Conservation (phyloP, 2,113 vertebrate species). For the Glaucidium brasilianum region DNA sequence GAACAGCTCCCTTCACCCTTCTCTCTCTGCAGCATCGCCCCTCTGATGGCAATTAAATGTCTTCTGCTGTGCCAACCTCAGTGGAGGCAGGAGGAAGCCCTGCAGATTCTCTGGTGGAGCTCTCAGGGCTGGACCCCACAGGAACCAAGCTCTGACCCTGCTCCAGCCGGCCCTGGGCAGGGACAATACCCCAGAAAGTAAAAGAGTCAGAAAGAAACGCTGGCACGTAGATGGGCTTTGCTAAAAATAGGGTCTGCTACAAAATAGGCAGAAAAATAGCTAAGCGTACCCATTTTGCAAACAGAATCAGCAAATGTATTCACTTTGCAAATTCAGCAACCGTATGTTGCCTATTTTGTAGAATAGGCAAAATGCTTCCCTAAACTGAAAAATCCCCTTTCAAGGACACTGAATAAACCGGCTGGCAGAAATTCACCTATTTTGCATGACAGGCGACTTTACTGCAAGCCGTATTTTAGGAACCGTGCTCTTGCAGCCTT, state of each 20-base stretch:
- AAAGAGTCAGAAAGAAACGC: not conserved
- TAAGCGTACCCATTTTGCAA: constrained; percentile 56
- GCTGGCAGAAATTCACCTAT: constrained; percentile 61
- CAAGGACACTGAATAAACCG: constrained; percentile 57
- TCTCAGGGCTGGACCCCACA: not conserved
- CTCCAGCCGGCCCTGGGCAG: not conserved
- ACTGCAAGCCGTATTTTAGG: constrained; percentile 1
- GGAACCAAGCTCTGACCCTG: not conserved
- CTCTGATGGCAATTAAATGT: not conserved
- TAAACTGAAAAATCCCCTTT: constrained; percentile 67
- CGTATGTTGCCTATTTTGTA: constrained; percentile 57
- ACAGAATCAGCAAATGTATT: constrained; percentile 64
- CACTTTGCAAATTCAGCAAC: constrained; percentile 68
- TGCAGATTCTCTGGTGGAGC: not conserved
- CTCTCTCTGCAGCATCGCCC: not conserved
- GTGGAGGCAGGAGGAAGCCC: not conserved
- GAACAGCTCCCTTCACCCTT: not conserved
- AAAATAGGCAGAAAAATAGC: constrained; percentile 63
- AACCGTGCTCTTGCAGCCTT: not conserved
- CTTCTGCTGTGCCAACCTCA: not conserved
- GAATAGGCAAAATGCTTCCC: constrained; percentile 64
- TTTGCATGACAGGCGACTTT: constrained; percentile 51
- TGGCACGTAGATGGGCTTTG: constrained; percentile 32
- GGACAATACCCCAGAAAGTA: not conserved
- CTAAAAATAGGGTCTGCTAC: constrained; percentile 60